Base-by-base conservation (phyloP, 2,888 invertebrate genomes). In the Drosophila dives region DNA sequence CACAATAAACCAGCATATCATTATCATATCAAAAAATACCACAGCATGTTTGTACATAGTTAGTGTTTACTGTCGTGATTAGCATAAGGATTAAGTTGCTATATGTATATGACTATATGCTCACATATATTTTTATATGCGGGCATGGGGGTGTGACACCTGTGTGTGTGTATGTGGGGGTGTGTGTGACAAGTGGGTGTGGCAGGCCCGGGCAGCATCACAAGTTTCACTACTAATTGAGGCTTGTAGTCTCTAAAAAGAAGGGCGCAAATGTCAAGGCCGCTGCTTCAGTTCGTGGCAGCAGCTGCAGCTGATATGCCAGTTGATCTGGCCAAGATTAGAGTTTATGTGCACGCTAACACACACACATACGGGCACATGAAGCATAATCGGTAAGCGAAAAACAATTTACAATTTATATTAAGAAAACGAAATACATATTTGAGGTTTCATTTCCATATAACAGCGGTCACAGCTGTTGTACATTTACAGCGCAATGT, bases 241-340 rank as follows among this genome's bases (percentile, higher is more conserved):
- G 88, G 69, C 64, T 73, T 72, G 70, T 64, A 68, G 64, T 70
- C 71, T 72, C 62, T 68, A 73, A 85, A 56, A 42, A 55, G 77
- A 83, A 77, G 88, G 78, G 83, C 75, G 71, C 86, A 86, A 86
- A 83, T 88, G 83, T 83, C 83, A 83, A 88, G 83, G 83, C 86
- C 79, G 79, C 64, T 72, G 71, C 69, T 77, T 34, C 59, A 77
- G 56, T 54, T 29, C 53, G 68, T 66, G 26, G 20, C 20, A 48
- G 66, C 53, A 68, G 67, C 64, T 66, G 66, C 62, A 61, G 34
- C 58, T 67, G 61, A 62, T 61, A 26, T 49, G 38, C 38, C 55
- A 45, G n/a, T 51, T 48, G 23, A 64, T 64, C 53, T 65, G 60
- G 29, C 49, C 61, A 59, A 56, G 48, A 61, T 68, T 60, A 55